A percentile compares a stretch with the other conserved stretches of the same genome.
Conservation (phyloP, 2,113 vertebrate species). For the Parus major region DNA sequence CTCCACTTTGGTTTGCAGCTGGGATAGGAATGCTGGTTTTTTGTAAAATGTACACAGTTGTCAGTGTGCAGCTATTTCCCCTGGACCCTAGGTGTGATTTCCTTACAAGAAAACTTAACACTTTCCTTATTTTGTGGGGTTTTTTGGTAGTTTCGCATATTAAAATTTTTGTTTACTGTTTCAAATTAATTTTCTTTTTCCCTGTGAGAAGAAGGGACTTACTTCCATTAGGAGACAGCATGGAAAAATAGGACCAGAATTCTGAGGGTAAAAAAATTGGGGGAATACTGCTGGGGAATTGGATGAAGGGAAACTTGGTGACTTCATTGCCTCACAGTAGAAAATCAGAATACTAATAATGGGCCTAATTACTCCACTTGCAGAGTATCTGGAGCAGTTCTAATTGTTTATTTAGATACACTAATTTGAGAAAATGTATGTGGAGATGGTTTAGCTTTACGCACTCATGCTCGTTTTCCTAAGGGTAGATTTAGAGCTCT, state of each 20-base stretch:
- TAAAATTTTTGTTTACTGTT: background rate
- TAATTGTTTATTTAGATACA: background rate
- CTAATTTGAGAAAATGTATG: background rate
- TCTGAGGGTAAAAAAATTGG: background rate
- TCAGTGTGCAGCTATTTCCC: background rate
- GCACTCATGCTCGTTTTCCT: background rate
- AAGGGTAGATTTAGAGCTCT: background rate
- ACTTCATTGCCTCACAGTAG: background rate
- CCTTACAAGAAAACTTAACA: background rate
- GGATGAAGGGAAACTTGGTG: background rate
- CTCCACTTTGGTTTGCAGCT: background rate
- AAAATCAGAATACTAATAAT: background rate
- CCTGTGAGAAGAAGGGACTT: background rate
- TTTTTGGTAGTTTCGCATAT: background rate
- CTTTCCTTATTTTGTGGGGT: background rate
- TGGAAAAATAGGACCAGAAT: background rate
- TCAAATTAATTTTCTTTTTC: background rate
- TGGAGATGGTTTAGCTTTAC: background rate
- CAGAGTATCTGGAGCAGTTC: background rate
- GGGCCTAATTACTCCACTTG: background rate
- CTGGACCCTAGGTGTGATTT: background rate
- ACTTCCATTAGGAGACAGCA: background rate
- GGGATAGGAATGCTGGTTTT: background rate
- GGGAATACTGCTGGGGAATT: background rate
- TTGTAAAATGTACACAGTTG: background rate